These are phyloP conservation scores for Vireo griseus DNA, from an alignment of 2,797 vertebrate genomes.

Conservation along the genomic window DNA sequence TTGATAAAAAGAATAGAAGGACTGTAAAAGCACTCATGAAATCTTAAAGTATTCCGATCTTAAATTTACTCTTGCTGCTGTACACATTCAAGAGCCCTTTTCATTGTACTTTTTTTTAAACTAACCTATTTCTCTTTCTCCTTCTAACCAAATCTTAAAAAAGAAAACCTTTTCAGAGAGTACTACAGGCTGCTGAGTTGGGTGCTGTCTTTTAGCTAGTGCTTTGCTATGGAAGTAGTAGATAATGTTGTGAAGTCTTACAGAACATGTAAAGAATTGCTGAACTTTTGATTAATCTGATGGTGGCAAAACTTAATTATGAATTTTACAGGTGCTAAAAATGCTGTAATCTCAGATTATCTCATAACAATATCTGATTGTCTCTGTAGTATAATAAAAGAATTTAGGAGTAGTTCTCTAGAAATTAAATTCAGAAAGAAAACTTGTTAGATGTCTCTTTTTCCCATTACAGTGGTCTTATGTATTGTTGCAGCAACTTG, in stretches of 20 bases:
- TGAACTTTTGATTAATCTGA: not conserved
- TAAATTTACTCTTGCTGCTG: not conserved
- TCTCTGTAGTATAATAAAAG: not conserved
- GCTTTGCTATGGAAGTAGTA: not conserved
- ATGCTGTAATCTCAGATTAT: not conserved
- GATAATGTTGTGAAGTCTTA: not conserved
- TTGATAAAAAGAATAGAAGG: not conserved
- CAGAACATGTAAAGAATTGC: not conserved
- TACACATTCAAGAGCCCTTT: not conserved
- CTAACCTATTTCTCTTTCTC: not conserved
- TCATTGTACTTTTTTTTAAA: not conserved
- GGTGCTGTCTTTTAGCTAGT: not conserved
- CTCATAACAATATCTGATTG: not conserved
- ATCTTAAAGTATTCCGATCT: not conserved
- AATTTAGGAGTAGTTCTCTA: not conserved
- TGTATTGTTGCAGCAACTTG: not conserved
- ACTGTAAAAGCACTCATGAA: not conserved
- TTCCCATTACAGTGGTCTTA: not conserved
- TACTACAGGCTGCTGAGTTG: not conserved
- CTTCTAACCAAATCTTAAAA: not conserved
- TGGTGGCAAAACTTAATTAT: not conserved
- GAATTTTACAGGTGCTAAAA: not conserved
- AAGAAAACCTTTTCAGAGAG: not conserved
- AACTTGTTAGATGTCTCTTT: not conserved
- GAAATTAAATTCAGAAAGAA: not conserved